Evolutionary conservation across 2,888 invertebrate species (phyloP), one percentile per base, ranked within the genome.

Genomic region (Portevinia maculata): DNA sequence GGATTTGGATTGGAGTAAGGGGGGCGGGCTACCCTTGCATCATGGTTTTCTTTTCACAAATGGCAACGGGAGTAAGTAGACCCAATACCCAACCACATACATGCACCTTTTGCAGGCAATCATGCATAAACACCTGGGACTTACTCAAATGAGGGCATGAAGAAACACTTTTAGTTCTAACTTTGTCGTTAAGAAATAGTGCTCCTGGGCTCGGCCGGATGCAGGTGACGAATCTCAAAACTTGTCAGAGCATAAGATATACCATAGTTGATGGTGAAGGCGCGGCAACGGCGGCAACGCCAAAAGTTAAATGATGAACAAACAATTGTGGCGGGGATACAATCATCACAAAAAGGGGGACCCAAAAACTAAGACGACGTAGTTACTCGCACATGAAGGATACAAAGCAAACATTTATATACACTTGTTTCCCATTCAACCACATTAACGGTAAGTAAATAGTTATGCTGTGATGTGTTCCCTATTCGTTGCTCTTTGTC

Each of bases 221-320:
- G 30, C 32, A 3, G 13, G 24, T 17, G 46, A 39, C 46, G 15
- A 73, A 53, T 53, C 28, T 41, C 6, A 50, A 55, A 79, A 69
- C 48, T 44, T 74, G 62, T 69, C 53, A 67, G 59, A 39, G 24
- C 2, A 55, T 65, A 71, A 65, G 59, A 67, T 67, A 78, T 78
- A 71, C 67, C 78, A 83, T 78, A 71, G 81, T 64, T 57, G 57
- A 3, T 44, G 17, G 24, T 15, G 19, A 30, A 11, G 21, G 62
- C 15, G 11, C 24, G 39, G 17, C 21, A 2, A 50, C 6, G 28
- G 13, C 19, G 24, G 21, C 21, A 24, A 50, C 37, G 15, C 24
- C n/a, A 64, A 6, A 76, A 81, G 83, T 78, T 78, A 73, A 83
- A 83, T 71, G 60, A 67, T 67, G 71, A 78, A 73, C 83, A 78